Evolutionary conservation across 2,888 invertebrate species (phyloP), one percentile per base, ranked within the genome.

Genomic region (Creontiades dilutus): DNA sequence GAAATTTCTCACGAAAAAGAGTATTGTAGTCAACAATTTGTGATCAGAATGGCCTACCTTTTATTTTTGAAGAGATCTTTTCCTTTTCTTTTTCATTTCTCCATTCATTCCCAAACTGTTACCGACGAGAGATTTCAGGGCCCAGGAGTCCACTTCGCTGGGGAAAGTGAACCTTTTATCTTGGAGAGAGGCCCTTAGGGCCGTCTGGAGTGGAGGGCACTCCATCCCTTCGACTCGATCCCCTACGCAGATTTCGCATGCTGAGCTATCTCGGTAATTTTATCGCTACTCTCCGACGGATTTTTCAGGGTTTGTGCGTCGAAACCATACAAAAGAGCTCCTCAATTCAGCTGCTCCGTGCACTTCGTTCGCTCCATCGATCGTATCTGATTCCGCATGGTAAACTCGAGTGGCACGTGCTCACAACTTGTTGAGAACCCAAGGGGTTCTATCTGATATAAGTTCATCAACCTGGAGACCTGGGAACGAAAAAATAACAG

Each of bases 121-220:
- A 57, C 57, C n/a, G 19, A 68, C 27, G 4, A 13, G 19, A 23
- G 23, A 23, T 23, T 68, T 68, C 23, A 23, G 23, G 68, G 23
- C 68, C 23, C 68, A 11, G 5, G 23, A 68, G 68, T 23, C 68
- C 68, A 68, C 68, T 68, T 23, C 68, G 68, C 7, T 23, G 12
- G 23, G 23, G 23, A 68, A 68, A 68, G 68, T 68, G 68, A 68
- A 68, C 68, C 68, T 68, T 68, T 68, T 68, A 68, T 68, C 23
- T 27, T 27, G 68, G 68, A 68, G 68, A 68, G 68, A 68, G 68
- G 68, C 23, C 23, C 68, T 68, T 11, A 68, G 61, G 61, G 68
- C 9, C 19, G 68, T 68, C 68, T 68, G 11, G 68, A 68, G 68
- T 68, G 68, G 23, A 68, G 23, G 68, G 68, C 68, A 23, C 68